Base-by-base conservation (phyloP, 2,888 invertebrate genomes). In the Gasteruption jaculator region DNA sequence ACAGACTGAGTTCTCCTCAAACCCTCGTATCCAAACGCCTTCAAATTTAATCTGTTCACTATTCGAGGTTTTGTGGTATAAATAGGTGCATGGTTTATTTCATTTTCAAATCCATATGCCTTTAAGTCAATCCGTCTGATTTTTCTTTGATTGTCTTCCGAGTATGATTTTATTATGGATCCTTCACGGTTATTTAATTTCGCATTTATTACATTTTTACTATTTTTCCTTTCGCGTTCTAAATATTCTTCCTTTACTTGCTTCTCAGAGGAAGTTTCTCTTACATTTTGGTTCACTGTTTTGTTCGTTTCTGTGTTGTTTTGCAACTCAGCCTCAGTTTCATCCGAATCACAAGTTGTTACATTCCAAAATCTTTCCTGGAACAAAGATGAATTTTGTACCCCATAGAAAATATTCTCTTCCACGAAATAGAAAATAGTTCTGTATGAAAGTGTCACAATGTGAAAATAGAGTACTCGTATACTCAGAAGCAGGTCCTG, bases 101-200 rank as follows among this genome's bases (percentile, higher is more conserved):
- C 60, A 36, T 63, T 62, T 22, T 59, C 59, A 35, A 68, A 68
- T 1, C 65, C 65, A 31, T 66, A 68, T 6, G 66, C 59, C 19
- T 61, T 61, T 14, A 67, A 40, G 20, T 68, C 61, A 22, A 68
- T 61, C 12, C 60, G 54, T 14, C 56, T 52, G 30, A 67, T 60
- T 12, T 52, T 52, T 30, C 50, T 53, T 6, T 50, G 35, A 31
- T 42, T 53, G 2, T 58, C 52, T 3, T 48, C 37, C n/a, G 20
- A 19, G 4, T 48, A 49, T 5, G 46, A 24, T 4, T 41, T 53
- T 22, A 41, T 54, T 12, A 46, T 27, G 29, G 45, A 34, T 7
- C 47, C 56, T 11, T 58, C 63, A 5, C 53, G 59, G 37, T 62
- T 65, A 29, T 67, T 66, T 16, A 66, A 32, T 21, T 61, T 67